Percentiles rank a stretch among this genome's conserved stretches.
These are phyloP conservation scores for Cheilosia pagana DNA, from an alignment of 2,888 invertebrate genomes.

Conservation along the genomic window DNA sequence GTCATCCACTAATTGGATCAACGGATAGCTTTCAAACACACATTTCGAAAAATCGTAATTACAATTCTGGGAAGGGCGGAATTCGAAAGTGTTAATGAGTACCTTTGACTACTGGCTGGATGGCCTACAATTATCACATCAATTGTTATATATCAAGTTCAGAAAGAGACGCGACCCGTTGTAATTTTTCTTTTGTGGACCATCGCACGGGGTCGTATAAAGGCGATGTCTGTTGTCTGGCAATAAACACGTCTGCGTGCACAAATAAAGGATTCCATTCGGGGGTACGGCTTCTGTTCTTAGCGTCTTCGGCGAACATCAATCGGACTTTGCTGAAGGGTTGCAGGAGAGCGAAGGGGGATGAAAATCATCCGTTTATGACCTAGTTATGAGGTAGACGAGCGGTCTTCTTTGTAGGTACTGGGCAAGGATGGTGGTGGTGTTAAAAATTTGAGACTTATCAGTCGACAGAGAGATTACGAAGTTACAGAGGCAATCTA, in stretches of 20 bases:
- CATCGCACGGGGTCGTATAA: conserved; percentile 47
- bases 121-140: conserved; percentile 68
- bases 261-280: conserved; percentile 25
- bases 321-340: conserved; percentile 18
- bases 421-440: neutral
- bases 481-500: neutral
- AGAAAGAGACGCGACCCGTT: neutral
- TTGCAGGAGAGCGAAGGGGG: conserved; percentile 3
- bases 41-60: conserved; percentile 62
- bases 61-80: conserved; percentile 45
- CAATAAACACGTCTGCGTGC: conserved; percentile 47
- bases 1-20: conserved; percentile 65
- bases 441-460: too few relatives aligned
- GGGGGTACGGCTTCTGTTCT: conserved; percentile 40
- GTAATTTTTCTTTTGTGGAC: neutral
- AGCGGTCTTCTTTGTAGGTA: conserved; percentile 22
- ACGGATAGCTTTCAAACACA: conserved; percentile 36
- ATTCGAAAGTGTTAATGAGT: conserved; percentile 65
- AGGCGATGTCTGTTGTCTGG: conserved; percentile 48
- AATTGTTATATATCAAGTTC: conserved; percentile 65
- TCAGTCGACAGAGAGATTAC: neutral
- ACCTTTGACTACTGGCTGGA: conserved; percentile 48
- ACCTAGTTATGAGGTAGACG: conserved; percentile 17
- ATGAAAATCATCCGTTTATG: conserved; percentile 50
- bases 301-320: conserved; percentile 45